phyloP scores from a whole-genome alignment of 2,113 vertebrate genomes.

The Lasiurus cinereus region DNA sequence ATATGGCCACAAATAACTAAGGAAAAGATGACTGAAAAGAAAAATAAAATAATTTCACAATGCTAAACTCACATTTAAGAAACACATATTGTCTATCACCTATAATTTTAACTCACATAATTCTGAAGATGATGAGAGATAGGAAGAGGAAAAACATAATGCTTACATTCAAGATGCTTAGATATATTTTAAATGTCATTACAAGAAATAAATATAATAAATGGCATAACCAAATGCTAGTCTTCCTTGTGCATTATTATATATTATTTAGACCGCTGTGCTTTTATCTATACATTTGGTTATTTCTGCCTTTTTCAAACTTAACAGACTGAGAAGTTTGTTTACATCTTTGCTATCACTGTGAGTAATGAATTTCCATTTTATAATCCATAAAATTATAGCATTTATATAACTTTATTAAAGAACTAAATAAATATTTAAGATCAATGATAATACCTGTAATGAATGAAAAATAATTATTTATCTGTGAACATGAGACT shows the following conservation, averaged over 20 bases:
- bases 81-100: background rate
- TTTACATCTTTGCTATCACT: background rate
- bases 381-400: background rate
- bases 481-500: background rate
- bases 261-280: background rate
- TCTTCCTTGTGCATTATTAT: background rate
- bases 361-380: conserved; percentile 4
- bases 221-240: background rate
- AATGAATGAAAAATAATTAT: background rate
- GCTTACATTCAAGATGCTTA: background rate
- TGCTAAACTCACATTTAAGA: background rate
- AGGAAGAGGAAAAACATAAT: background rate
- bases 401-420: background rate
- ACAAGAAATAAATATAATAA: background rate
- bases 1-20: background rate
- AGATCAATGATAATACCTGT: background rate
- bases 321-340: background rate
- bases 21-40: background rate
- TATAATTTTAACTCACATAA: background rate
- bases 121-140: background rate
- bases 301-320: conserved; percentile 5
- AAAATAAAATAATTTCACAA: background rate
- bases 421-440: background rate
- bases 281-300: background rate
- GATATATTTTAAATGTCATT: background rate